Base-by-base conservation (phyloP, 37 sponge, comb jelly and placozoan genomes). In the Dysidea cf. avara region DNA sequence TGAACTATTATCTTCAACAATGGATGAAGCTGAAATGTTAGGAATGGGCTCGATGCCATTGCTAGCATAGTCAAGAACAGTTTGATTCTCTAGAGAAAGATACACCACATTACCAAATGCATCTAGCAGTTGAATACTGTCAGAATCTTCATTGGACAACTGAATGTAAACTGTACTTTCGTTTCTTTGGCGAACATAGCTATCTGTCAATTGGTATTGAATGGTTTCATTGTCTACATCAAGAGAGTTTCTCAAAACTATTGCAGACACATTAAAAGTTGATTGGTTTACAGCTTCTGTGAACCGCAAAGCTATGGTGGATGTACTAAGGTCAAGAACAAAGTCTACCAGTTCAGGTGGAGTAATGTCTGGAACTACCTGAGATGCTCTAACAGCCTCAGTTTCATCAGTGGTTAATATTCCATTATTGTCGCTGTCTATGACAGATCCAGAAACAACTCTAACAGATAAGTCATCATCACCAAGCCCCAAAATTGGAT, bases 61-160 rank as follows among this genome's bases (percentile, higher is more conserved):
- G 9, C 79, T 68, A 68, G 82, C 53, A 71, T 53, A 83, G 80
- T 95, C 96, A 9, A 54, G 13, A 17, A 68, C 78, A 63, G 83
- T 28, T n/a, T 13, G 55, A 1, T 30, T 38, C 0, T 53, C 32
- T 40, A 87, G 64, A 2, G 77, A 52, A 47, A 90, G 36, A 22
- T 72, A 95, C 13, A 85, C 83, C 34, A 73, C 46, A 30, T 64
- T 46, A 22, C 11, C 14, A 56, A 43, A 36, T 5, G 56, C 74
- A 36, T 55, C 88, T 22, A 81, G 49, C 14, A 75, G 17, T 50
- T 95, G 87, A 53, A 95, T 90, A 22, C 65, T 25, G 71, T 90
- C 84, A 18, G 84, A 39, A 56, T 95, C 92, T 18, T 25, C 58
- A 36, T 56, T 26, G 21, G 74, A 69, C 6, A 95, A 74, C 3